Conservation (phyloP, 1,140 invertebrate species). For the Psix sp. region DNA sequence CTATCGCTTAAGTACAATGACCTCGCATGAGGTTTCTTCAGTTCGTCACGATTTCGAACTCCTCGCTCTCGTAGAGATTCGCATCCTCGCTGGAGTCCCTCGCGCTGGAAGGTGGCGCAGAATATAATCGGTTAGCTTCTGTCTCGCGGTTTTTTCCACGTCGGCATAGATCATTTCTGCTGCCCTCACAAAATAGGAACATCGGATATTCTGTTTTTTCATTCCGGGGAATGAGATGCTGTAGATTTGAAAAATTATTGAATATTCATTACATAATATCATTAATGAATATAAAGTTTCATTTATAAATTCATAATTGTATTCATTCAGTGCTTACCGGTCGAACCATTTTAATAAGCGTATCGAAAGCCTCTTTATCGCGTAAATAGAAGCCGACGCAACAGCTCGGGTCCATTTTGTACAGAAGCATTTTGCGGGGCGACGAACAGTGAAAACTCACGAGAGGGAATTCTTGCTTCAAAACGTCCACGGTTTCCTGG, state of each 20-base stretch:
- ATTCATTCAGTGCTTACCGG: conserved; percentile 72
- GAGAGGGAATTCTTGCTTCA: conserved; percentile 83
- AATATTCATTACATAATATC: background rate
- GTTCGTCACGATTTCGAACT: conserved; percentile 79
- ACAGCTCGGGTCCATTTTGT: conserved; percentile 94
- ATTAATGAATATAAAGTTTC: no score
- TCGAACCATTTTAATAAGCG: conserved; percentile 83
- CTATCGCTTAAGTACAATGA: conserved; percentile 61
- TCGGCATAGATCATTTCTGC: conserved; percentile 78
- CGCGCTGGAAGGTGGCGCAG: conserved; percentile 74
- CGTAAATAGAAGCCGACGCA: conserved; percentile 93
- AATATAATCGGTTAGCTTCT: conserved; percentile 77
- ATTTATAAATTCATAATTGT: no score
- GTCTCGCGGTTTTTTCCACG: conserved; percentile 75
- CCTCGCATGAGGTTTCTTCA: conserved; percentile 7
- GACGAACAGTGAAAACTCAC: conserved; percentile 90
- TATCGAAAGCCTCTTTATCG: conserved; percentile 86
- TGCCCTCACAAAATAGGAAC: conserved; percentile 87
- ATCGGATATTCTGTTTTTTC: conserved; percentile 85
- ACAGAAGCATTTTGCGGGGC: conserved; percentile 91
- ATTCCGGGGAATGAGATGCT: conserved; percentile 80
- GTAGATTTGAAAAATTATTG: conserved; percentile 57
- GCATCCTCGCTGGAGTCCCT: conserved; percentile 79
- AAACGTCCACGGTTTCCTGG: conserved; percentile 91
- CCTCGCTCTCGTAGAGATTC: conserved; percentile 83